These are phyloP conservation scores for Larimichthys crocea DNA, from an alignment of 2,113 vertebrate genomes.

Conservation along the genomic window DNA sequence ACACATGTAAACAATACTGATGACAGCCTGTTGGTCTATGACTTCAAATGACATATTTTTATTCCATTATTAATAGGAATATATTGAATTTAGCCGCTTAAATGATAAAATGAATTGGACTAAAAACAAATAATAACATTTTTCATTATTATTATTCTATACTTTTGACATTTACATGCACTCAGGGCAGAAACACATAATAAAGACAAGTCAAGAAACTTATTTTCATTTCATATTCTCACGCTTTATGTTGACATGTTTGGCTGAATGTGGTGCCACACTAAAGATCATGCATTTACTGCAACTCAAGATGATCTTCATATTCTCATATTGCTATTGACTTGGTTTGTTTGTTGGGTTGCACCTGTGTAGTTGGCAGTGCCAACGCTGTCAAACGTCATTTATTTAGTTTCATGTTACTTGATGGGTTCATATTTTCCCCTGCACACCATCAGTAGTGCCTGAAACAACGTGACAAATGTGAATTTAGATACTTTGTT, in stretches of 20 bases:
- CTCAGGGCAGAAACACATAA: no score
- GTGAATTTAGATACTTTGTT: neutral
- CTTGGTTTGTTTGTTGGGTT: neutral
- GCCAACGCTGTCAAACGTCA: neutral
- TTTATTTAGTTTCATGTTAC: constrained; percentile 5
- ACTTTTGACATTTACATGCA: no score
- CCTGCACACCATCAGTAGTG: neutral
- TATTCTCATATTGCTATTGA: neutral
- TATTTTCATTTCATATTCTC: neutral
- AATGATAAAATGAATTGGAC: neutral
- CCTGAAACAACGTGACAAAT: neutral
- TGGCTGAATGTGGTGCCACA: neutral
- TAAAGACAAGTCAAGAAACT: no score
- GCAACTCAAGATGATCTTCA: neutral
- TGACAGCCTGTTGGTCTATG: no score
- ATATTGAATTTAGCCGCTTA: neutral
- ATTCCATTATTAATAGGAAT: no score
- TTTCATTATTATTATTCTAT: no score
- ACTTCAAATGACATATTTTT: no score
- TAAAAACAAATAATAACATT: neutral
- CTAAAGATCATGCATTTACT: neutral
- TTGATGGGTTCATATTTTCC: neutral
- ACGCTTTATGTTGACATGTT: neutral
- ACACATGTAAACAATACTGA: no score
- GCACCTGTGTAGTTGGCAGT: neutral